Conservation (phyloP, 2,888 invertebrate genomes). For the Trachelus stipa region DNA sequence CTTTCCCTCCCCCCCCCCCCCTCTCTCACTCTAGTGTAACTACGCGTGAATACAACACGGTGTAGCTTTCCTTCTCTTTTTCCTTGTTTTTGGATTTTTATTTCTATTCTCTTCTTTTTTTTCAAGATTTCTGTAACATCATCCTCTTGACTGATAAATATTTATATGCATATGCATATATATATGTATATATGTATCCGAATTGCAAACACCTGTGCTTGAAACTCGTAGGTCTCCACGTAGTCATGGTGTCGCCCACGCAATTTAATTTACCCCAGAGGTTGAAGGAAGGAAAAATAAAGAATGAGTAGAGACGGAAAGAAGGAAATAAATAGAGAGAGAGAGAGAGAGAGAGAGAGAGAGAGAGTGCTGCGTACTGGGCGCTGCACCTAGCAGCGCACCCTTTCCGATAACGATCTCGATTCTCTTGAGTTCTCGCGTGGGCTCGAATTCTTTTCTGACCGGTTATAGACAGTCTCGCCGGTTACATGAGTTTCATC, state of each 20-base stretch:
- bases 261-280: neutral
- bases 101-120: neutral
- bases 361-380: constrained; percentile 28
- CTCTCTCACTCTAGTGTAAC: neutral
- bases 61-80: neutral
- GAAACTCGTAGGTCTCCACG: neutral
- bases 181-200: neutral
- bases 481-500: neutral
- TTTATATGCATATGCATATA: neutral
- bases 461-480: neutral
- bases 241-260: neutral
- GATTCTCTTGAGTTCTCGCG: constrained; percentile 37
- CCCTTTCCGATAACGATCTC: constrained; percentile 33
- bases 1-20: neutral
- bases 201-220: neutral
- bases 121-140: neutral
- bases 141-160: neutral
- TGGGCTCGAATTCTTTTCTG: constrained; percentile 33
- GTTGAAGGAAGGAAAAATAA: neutral
- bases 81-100: neutral
- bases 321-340: constrained; percentile 13
- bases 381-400: constrained; percentile 27
- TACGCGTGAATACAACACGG: neutral
- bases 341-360: constrained; percentile 22
- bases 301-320: constrained; percentile 12